Evolutionary conservation across 1,140 invertebrate genomes (phyloP).

Genomic region (Thalassaphorura encarpata): DNA sequence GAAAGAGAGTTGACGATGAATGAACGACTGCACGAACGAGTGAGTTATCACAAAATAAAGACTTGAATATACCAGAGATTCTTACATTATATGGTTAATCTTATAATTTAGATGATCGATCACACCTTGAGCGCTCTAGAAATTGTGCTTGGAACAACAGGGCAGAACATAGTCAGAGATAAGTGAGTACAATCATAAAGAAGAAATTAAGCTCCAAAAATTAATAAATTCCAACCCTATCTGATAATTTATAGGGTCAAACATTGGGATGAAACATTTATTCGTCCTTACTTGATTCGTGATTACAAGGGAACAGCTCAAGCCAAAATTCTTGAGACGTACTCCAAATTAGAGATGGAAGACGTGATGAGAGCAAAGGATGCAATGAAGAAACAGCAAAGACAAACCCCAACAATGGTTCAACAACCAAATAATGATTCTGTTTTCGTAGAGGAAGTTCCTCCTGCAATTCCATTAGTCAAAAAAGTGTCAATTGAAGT

Average conservation of each 20-base stretch:
- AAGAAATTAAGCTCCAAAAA: background rate
- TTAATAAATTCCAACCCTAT: conserved; percentile 8
- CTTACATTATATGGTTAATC: too few species aligned
- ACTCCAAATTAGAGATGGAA: conserved; percentile 82
- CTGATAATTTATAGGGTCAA: conserved; percentile 57
- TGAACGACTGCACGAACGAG: conserved; percentile 87
- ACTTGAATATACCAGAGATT: too few species aligned
- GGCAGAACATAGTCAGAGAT: conserved; percentile 85
- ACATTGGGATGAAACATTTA: conserved; percentile 84
- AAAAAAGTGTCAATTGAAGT: too few species aligned
- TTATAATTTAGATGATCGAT: too few species aligned
- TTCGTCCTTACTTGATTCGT: conserved; percentile 72
- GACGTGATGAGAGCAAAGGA: conserved; percentile 73
- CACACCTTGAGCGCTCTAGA: conserved; percentile 93
- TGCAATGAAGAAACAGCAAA: too few species aligned
- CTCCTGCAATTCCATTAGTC: too few species aligned
- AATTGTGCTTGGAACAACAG: conserved; percentile 86
- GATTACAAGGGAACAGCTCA: conserved; percentile 77
- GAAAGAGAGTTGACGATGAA: conserved; percentile 89
- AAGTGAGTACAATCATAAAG: conserved; percentile 49
- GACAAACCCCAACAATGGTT: too few species aligned
- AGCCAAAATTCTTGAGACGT: conserved; percentile 88
- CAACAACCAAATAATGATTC: too few species aligned
- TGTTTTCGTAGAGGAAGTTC: too few species aligned
- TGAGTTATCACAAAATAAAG: too few species aligned